phyloP scores from a whole-genome alignment of 1,140 invertebrate genomes.

The Drosophila trapezifrons region DNA sequence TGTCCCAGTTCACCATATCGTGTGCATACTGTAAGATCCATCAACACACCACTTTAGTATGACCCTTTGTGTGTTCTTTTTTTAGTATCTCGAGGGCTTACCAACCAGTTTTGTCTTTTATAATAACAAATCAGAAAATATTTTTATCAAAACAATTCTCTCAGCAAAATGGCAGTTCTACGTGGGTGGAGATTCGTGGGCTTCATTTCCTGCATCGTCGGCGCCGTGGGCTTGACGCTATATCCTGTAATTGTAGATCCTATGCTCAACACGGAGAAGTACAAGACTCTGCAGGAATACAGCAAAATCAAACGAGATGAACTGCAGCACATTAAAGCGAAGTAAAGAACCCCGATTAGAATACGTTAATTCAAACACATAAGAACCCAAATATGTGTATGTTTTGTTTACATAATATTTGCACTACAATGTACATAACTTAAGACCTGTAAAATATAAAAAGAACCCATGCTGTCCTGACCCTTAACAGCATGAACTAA shows the following conservation, averaged over 20 bases:
- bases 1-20: background rate
- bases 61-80: conserved; percentile 20
- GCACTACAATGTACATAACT: conserved; percentile 14
- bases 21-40: background rate
- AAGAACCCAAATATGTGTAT: conserved; percentile 13
- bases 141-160: conserved; percentile 7
- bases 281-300: conserved; percentile 85
- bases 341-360: conserved; percentile 5
- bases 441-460: conserved; percentile 17
- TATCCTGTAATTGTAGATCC: conserved; percentile 89
- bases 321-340: conserved; percentile 34
- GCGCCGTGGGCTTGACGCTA: conserved; percentile 85
- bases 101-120: conserved; percentile 60
- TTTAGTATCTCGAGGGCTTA: conserved; percentile 31
- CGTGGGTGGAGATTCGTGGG: conserved; percentile 87
- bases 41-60: conserved; percentile 3
- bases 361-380: background rate
- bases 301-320: conserved; percentile 54
- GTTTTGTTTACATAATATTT: conserved; percentile 6
- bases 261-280: conserved; percentile 87
- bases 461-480: background rate
- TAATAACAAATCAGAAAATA: conserved; percentile 32
- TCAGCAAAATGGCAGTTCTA: conserved; percentile 79
- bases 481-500: conserved; percentile 6
- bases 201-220: conserved; percentile 86